Evolutionary conservation across 2,888 invertebrate species (phyloP).

Genomic region (Atrina japonica): DNA sequence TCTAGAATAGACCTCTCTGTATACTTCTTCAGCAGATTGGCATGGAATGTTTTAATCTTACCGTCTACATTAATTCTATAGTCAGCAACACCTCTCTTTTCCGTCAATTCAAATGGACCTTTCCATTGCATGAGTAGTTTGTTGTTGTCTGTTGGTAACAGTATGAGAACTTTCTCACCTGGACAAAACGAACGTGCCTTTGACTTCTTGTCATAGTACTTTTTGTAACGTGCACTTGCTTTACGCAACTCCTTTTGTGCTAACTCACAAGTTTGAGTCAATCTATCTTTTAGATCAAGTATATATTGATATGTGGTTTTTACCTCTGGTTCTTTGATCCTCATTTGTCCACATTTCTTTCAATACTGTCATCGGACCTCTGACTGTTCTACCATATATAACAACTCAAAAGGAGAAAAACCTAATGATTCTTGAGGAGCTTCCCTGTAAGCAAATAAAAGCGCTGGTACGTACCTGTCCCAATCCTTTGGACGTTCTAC

Average conservation of each 20-base stretch:
- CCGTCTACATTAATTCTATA: constrained; percentile 38
- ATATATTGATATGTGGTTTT: constrained; percentile 60
- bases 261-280: constrained; percentile 46
- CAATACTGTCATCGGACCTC: constrained; percentile 36
- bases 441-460: constrained; percentile 55
- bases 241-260: constrained; percentile 39
- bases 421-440: constrained; percentile 45
- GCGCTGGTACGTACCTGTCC: constrained; percentile 49
- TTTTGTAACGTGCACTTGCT: constrained; percentile 29
- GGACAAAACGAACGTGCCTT: constrained; percentile 26
- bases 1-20: constrained; percentile 32
- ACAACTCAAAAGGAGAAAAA: constrained; percentile 48
- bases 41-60: too few relatives aligned
- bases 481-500: constrained; percentile 49
- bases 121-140: constrained; percentile 53
- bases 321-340: constrained; percentile 3
- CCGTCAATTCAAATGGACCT: constrained; percentile 43
- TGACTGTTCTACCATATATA: constrained; percentile 42
- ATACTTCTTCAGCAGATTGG: constrained; percentile 44
- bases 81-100: constrained; percentile 29
- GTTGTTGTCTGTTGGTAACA: constrained; percentile 55
- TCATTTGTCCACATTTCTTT: constrained; percentile 39
- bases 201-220: constrained; percentile 46
- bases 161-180: constrained; percentile 50
- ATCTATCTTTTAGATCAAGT: constrained; percentile 40